Evolutionary conservation across 2,113 vertebrate species (phyloP), one percentile per base, ranked within the genome.

Genomic region (Actenoides hombroni): DNA sequence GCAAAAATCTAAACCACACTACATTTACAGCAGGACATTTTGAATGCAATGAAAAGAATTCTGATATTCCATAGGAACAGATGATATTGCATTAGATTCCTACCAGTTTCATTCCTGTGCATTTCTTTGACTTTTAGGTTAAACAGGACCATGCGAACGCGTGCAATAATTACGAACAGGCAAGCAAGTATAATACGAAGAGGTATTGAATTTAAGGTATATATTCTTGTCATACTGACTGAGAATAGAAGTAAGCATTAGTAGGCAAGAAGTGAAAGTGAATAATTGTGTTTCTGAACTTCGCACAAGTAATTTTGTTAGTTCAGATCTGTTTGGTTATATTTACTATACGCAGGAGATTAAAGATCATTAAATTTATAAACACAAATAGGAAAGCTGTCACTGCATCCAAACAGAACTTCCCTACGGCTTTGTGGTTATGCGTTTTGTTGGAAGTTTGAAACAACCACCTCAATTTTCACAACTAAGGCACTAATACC

Each of bases 351-450:
- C 0, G 2, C 10, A 21, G 14, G 18, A 46, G 16, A 39, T 28
- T 14, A 40, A 49, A 74, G 42, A 74, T 2, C 5, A 2, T 46
- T 40, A 25, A 0, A 0, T 46, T 29, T 2, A 11, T 13, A 76
- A 86, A 24, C 3, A 51, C 7, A 46, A 51, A 10, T 0, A 46
- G 48, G 26, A 61, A 12, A 61, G 12, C 10, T 61, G 7, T 19
- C 56, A 46, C 5, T 23, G 39, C n/a, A 21, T 7, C 35, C 3
- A 11, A 25, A 10, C 1, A 18, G 26, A 13, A 19, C 13, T 21
- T 31, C 6, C 0, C 2, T 1, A 5, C 7, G 69, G 33, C 39
- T 37, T 26, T 11, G 40, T 9, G 42, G 16, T 64, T 12, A 20
- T 0, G 2, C 11, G 0, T 35, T 76, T 56, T 24, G 24, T 16